Conservation (phyloP, 1,140 invertebrate species). For the Pseudachorutes palmiensis region DNA sequence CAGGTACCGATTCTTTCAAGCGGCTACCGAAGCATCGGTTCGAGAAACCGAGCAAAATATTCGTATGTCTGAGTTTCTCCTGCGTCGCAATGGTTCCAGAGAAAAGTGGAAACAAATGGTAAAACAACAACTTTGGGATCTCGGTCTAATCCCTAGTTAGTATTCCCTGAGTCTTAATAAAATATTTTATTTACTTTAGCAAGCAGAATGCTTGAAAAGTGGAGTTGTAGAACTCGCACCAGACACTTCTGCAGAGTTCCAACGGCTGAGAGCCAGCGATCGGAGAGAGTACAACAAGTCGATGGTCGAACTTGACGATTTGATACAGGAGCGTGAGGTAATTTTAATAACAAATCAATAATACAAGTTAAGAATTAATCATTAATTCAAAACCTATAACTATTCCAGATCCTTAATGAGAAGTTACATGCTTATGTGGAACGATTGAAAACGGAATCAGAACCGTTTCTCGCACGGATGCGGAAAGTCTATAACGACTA, state of each 20-base stretch:
- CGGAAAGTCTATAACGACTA: no score
- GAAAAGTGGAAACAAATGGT: not conserved
- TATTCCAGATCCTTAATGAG: no score
- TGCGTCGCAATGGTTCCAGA: not conserved
- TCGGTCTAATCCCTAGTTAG: not conserved
- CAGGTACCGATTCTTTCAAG: not conserved
- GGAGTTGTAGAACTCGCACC: not conserved
- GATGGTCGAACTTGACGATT: not conserved
- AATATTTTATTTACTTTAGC: not conserved
- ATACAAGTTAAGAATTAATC: no score
- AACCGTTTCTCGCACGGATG: no score
- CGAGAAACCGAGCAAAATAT: no score
- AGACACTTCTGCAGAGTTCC: not conserved
- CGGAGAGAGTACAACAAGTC: not conserved
- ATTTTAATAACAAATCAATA: not conserved
- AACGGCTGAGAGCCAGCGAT: not conserved
- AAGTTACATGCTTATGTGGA: no score
- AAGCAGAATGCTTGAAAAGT: not conserved
- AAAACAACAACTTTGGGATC: not conserved
- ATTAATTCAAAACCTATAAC: not conserved
- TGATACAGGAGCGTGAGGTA: not conserved
- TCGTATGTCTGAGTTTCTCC: not conserved
- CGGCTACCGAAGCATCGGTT: not conserved
- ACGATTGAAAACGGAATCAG: no score
- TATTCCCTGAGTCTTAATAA: not conserved